Evolutionary conservation across 2,888 invertebrate species (phyloP).

Genomic region (Hemistola chrysoprasaria): DNA sequence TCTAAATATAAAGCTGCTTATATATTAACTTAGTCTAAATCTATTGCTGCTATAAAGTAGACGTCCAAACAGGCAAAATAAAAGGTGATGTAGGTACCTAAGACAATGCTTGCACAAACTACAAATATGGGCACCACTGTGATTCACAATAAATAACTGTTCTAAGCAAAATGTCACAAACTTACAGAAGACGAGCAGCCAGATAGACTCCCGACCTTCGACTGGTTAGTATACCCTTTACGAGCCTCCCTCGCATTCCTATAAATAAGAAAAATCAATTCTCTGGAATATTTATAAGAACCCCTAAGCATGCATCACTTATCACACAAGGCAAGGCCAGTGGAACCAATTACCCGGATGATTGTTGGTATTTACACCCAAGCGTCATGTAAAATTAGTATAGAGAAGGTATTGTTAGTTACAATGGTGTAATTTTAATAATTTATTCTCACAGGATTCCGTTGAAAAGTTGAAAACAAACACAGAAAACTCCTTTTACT

Average conservation of each 20-base stretch:
- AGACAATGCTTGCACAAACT: slow-evolving; percentile 30
- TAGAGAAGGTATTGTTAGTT: slow-evolving; percentile 37
- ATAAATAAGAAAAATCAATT: slow-evolving; percentile 81
- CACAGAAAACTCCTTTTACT: slow-evolving; percentile 28
- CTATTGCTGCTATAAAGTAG: too few relatives aligned
- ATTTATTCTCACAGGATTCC: slow-evolving; percentile 45
- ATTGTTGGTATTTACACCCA: slow-evolving; percentile 77
- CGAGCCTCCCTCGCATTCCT: slow-evolving; percentile 79
- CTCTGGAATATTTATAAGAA: slow-evolving; percentile 58
- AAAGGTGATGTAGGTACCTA: too few relatives aligned
- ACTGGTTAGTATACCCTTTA: slow-evolving; percentile 77
- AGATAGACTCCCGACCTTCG: slow-evolving; percentile 86
- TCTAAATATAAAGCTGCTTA: too few relatives aligned
- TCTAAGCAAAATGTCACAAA: slow-evolving; percentile 31
- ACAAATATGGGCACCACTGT: slow-evolving; percentile 32
- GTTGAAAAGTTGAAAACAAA: slow-evolving; percentile 45
- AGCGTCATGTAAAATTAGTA: slow-evolving; percentile 68
- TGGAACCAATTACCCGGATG: slow-evolving; percentile 74
- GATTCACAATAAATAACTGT: slow-evolving; percentile 32
- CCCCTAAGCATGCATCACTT: slow-evolving; percentile 65
- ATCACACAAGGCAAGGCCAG: slow-evolving; percentile 52
- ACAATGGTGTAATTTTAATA: slow-evolving; percentile 30
- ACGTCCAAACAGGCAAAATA: too few relatives aligned
- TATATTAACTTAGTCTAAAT: too few relatives aligned
- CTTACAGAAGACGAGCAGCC: slow-evolving; percentile 88